Evolutionary conservation across 1,140 invertebrate genomes (phyloP).

Genomic region (Scylla paramamosain): DNA sequence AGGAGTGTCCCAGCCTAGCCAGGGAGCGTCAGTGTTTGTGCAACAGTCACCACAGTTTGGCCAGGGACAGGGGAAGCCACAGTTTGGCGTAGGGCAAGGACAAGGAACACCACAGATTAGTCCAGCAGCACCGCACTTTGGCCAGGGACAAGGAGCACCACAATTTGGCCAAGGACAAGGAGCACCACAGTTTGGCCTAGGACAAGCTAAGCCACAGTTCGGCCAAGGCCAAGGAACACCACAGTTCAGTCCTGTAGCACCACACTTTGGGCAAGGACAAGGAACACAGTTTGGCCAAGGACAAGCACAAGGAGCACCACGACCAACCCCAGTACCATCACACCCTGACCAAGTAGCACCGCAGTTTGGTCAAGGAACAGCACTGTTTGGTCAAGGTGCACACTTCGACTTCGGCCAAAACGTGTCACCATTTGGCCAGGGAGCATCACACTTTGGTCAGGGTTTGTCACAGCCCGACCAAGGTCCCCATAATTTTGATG

Average conservation of each 20-base stretch:
- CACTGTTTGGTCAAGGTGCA: not conserved
- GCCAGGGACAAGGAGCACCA: too few relatives aligned
- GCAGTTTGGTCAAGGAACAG: not conserved
- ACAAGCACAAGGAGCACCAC: too few relatives aligned
- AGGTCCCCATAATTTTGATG: not conserved
- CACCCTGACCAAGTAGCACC: not conserved
- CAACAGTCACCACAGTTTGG: not conserved
- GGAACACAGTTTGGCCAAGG: too few relatives aligned
- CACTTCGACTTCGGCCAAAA: not conserved
- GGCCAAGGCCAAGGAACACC: too few relatives aligned
- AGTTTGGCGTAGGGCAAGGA: not conserved
- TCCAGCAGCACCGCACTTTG: too few relatives aligned
- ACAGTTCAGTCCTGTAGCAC: too few relatives aligned
- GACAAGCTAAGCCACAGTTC: too few relatives aligned
- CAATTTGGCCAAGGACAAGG: too few relatives aligned
- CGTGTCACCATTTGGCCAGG: not conserved
- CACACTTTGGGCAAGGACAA: too few relatives aligned
- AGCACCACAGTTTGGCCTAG: too few relatives aligned
- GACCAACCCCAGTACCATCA: too few relatives aligned
- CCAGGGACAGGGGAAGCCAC: not conserved
- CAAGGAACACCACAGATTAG: not conserved
- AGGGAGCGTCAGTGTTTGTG: not conserved
- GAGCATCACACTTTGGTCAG: not conserved
- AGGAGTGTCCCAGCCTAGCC: not conserved
- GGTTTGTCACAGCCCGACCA: not conserved